phyloP scores from a whole-genome alignment of 2,888 invertebrate genomes.

The Troides helena region DNA sequence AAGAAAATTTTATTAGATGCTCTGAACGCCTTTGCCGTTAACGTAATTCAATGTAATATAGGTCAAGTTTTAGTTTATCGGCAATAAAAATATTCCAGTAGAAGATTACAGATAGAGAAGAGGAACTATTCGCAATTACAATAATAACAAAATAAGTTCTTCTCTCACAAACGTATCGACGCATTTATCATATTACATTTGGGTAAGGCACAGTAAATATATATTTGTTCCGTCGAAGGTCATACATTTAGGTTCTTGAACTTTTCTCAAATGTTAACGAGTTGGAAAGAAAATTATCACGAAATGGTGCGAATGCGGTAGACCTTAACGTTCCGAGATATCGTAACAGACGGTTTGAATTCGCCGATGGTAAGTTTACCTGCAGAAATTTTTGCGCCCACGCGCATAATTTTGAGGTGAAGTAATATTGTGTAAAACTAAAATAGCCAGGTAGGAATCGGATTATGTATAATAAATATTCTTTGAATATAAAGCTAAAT shows the following conservation, averaged over 20 bases:
- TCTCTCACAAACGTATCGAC: too few species aligned
- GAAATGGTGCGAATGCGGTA: slow-evolving; percentile 39
- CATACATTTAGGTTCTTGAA: slow-evolving; percentile 1
- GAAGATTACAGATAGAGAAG: too few species aligned
- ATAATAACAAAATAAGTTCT: too few species aligned
- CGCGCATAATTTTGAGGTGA: slow-evolving; percentile 37
- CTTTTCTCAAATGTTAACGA: slow-evolving; percentile 13
- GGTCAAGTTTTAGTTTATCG: too few species aligned
- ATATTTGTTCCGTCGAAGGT: slow-evolving; percentile 4
- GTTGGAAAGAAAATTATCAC: slow-evolving; percentile 25
- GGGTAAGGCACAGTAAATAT: neutral
- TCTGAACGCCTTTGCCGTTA: too few species aligned
- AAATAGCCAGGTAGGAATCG: neutral
- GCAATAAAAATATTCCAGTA: too few species aligned
- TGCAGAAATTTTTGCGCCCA: slow-evolving; percentile 75
- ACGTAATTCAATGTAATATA: too few species aligned
- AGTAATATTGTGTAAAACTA: slow-evolving; percentile 7
- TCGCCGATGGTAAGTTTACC: slow-evolving; percentile 61
- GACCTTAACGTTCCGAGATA: slow-evolving; percentile 42
- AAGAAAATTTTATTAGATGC: too few species aligned
- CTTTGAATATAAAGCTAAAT: neutral
- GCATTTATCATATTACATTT: neutral
- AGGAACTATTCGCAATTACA: too few species aligned
- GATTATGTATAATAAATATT: neutral
- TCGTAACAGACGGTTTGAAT: slow-evolving; percentile 54